A percentile compares a stretch with the other conserved stretches of the same genome.
Evolutionary conservation across 2,113 vertebrate species (phyloP).

Genomic region (Boulengeromyrus knoepffleri): DNA sequence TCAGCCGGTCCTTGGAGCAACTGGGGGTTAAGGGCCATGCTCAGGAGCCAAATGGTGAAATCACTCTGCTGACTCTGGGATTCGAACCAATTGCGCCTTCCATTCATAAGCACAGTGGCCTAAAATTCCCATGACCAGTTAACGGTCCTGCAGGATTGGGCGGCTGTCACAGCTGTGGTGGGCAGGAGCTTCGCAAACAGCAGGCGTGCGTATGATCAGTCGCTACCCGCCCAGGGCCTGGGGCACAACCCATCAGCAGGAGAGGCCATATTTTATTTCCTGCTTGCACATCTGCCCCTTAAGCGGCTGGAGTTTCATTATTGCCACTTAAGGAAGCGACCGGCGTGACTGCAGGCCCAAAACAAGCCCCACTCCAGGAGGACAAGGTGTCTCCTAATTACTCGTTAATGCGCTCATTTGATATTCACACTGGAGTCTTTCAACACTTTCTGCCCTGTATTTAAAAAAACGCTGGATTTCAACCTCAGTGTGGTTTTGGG

Average conservation of each 20-base stretch:
- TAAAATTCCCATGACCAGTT: background rate
- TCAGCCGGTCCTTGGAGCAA: background rate
- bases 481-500: background rate
- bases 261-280: background rate
- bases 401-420: background rate
- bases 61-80: background rate
- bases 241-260: background rate
- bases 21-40: background rate
- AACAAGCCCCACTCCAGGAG: background rate
- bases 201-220: background rate
- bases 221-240: background rate
- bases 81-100: background rate
- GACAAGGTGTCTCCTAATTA: background rate
- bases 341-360: background rate
- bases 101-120: background rate
- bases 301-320: background rate
- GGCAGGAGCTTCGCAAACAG: background rate
- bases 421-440: background rate
- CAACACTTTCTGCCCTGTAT: background rate
- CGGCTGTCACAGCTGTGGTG: background rate
- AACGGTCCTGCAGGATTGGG: background rate
- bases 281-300: background rate
- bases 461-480: background rate
- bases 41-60: background rate
- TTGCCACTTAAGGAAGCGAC: background rate